phyloP scores from a whole-genome alignment of 2,113 vertebrate genomes.

The Etia nguti region DNA sequence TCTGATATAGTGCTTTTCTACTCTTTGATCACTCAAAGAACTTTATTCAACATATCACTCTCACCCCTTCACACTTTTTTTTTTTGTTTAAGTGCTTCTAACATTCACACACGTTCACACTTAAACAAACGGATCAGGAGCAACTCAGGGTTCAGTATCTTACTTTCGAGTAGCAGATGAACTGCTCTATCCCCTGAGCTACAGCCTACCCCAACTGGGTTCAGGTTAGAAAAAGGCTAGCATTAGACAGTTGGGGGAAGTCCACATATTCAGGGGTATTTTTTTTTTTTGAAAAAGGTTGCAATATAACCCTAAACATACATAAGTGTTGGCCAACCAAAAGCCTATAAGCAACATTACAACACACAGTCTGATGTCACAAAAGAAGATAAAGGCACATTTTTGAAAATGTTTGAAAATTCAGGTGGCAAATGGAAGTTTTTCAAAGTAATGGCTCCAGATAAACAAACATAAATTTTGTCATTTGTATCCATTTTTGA shows the following conservation, averaged over 20 bases:
- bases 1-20: not conserved
- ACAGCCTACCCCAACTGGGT: rapidly evolving
- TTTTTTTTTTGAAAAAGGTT: not conserved
- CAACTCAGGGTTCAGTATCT: not conserved
- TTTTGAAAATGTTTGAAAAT: not conserved
- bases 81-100: not conserved
- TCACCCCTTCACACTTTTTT: not conserved
- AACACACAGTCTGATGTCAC: not conserved
- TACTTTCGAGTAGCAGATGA: not conserved
- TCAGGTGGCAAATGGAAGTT: not conserved
- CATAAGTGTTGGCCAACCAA: not conserved
- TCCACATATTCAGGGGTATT: too few species aligned
- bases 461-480: not conserved
- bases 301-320: rapidly evolving
- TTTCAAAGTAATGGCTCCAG: not conserved
- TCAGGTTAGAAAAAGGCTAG: not conserved
- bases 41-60: not conserved
- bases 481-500: not conserved
- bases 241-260: not conserved
- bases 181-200: not conserved
- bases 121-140: not conserved
- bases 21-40: not conserved
- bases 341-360: not conserved
- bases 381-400: not conserved
- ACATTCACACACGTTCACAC: not conserved